Base-by-base conservation (phyloP, 2,888 invertebrate genomes). In the Piscicola geometra region DNA sequence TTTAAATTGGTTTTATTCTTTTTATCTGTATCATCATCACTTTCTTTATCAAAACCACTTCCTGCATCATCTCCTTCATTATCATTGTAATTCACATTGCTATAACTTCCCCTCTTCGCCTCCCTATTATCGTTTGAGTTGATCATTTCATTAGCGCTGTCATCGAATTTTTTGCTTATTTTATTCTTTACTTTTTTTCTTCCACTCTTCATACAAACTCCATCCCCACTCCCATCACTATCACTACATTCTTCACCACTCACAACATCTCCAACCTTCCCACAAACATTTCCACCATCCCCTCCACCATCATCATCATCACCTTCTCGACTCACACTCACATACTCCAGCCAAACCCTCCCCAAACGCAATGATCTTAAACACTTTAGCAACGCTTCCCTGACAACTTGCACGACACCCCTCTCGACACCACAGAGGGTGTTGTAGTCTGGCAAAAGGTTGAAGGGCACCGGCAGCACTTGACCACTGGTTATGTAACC, bases 381-480 rank as follows among this genome's bases (percentile, higher is more conserved):
- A 28, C 30, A 64, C n/a, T 25, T 64, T 64, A 12, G 9, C 12
- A n/a, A n/a, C 9, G 12, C 25, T 15, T 12, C 12, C n/a, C 15
- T 25, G 12, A 28, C 9, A 12, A 64, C n/a, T 9, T 64, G 9
- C 12, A 64, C 9, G 41, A 41, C 2, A 0, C 28, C 2, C 21
- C 21, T 47, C 21, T 35, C 21, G 18, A 70, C 18, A 1, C 25
- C n/a, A 15, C 25, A 32, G 56, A 72, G 32, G 56, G 50, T 33
- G 71, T 82, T 81, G 12, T 81, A 81, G 25, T 81, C 81, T 36
- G 82, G 82, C 36, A 82, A 79, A 33, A 82, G 79, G 78, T 82
- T 82, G 78, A 82, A 82, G 15, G 82, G 82, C 9, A 81, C 79
- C 15, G 82, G 82, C 21, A 82, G 78, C 9, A 81, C 81, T 15